phyloP scores from a whole-genome alignment of 2,888 invertebrate genomes.

The Teleiodes luculella region DNA sequence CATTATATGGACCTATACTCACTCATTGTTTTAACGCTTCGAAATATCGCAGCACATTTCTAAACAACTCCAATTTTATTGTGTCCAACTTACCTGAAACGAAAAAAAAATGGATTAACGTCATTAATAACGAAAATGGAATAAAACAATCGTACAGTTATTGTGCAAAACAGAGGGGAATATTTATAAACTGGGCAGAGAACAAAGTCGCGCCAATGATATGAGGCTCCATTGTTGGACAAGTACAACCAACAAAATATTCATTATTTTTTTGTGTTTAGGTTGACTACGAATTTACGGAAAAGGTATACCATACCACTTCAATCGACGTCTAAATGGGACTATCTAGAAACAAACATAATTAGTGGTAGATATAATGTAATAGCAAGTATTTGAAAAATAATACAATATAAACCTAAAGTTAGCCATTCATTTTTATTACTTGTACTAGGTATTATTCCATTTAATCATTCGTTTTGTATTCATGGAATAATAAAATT shows the following conservation, averaged over 20 bases:
- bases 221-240: conserved; percentile 16
- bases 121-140: conserved; percentile 46
- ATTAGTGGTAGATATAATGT: no score
- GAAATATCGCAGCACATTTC: conserved; percentile 39
- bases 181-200: conserved; percentile 43
- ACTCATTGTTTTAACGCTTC: conserved; percentile 41
- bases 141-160: conserved; percentile 44
- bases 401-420: no score
- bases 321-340: no score
- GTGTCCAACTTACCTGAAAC: conserved; percentile 65
- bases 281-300: background rate
- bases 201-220: conserved; percentile 30
- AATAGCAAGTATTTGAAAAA: no score
- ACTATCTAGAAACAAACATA: no score
- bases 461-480: no score
- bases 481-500: background rate
- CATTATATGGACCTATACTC: conserved; percentile 12
- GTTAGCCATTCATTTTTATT: no score
- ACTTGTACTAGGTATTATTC: no score
- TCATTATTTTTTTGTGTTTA: conserved; percentile 8
- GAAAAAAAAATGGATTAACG: conserved; percentile 45
- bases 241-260: conserved; percentile 2
- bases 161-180: conserved; percentile 37
- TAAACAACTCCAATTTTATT: conserved; percentile 51
- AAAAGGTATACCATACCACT: no score